Evolutionary conservation across 2,888 invertebrate species (phyloP), one percentile per base, ranked within the genome.

Genomic region (Andrena praecox): DNA sequence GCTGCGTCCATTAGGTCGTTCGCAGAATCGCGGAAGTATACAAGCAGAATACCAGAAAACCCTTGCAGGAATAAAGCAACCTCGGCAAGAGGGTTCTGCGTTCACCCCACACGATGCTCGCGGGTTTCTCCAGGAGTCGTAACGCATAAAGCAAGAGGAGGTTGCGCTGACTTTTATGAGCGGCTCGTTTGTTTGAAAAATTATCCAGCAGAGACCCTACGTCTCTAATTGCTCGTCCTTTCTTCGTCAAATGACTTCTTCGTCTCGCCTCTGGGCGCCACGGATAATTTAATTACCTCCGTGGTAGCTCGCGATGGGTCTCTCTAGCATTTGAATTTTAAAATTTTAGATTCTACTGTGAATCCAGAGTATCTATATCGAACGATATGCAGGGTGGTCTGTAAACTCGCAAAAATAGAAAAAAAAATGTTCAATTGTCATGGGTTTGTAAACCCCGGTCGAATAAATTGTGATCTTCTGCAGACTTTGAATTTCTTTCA

Each of bases 71-170:
- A 79, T 77, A 77, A 77, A 77, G 64, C 27, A 12, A 10, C 50
- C 63, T 48, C 16, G 16, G n/a, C 12, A 29, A 64, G n/a, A 33
- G 66, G 48, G 60, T 29, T 48, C 27, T 27, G 33, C 31, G 42
- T 50, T 24, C 68, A 70, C 73, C 74, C 35, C 68, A 62, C 74
- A 72, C 66, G 77, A 81, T 29, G 72, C 70, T 77, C 69, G 72
- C 54, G 64, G 67, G 59, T 50, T 52, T 85, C 75, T 82, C 84
- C 88, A 89, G 85, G 86, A 89, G 86, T 86, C 89, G 87, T 90
- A 89, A 90, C 87, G 89, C 89, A 90, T 90, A 89, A 91, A 91
- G 89, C 89, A 88, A 88, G 88, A 67, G 42, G 48, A 72, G 62
- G 31, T 52, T 20, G 62, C 60, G 59, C 33, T 87, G 90, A 91